These are phyloP conservation scores for Carduelis carduelis DNA, from an alignment of 2,797 vertebrate genomes.

Conservation along the genomic window DNA sequence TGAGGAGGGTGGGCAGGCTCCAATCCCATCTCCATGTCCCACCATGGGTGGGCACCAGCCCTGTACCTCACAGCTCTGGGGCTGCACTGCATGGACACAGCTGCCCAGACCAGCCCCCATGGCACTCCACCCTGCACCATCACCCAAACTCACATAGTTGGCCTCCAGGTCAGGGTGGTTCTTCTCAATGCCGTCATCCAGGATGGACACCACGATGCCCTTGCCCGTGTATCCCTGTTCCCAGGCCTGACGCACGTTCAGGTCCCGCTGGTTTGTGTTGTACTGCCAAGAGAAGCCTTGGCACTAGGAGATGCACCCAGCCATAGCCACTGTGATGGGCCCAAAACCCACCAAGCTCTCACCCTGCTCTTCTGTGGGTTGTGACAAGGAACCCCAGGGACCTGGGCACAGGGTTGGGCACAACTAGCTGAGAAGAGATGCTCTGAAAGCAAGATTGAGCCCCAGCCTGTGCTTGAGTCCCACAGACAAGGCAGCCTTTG, in stretches of 20 bases:
- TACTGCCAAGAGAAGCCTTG: conserved; percentile 75
- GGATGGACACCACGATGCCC: conserved; percentile 94
- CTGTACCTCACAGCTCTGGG: background rate
- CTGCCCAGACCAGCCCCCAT: accelerated
- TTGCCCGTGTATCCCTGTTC: conserved; percentile 90
- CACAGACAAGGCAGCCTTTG: background rate
- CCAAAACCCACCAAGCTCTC: background rate
- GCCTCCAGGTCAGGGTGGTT: conserved; percentile 92
- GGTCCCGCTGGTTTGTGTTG: conserved; percentile 86
- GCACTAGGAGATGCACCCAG: background rate
- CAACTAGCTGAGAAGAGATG: background rate
- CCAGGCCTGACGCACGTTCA: conserved; percentile 95
- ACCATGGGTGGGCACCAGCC: accelerated
- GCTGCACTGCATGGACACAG: background rate
- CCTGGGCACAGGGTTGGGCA: background rate
- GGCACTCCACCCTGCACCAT: accelerated
- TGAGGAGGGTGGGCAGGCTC: background rate
- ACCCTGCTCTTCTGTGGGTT: accelerated
- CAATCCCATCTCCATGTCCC: background rate
- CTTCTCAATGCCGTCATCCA: conserved; percentile 98
- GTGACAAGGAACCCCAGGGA: accelerated
- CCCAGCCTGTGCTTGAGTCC: background rate
- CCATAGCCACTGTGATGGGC: background rate
- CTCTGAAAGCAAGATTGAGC: background rate
- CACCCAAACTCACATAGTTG: conserved; percentile 85